Evolutionary conservation across 2,113 vertebrate species (phyloP).

Genomic region (Neolamprologus modestus): DNA sequence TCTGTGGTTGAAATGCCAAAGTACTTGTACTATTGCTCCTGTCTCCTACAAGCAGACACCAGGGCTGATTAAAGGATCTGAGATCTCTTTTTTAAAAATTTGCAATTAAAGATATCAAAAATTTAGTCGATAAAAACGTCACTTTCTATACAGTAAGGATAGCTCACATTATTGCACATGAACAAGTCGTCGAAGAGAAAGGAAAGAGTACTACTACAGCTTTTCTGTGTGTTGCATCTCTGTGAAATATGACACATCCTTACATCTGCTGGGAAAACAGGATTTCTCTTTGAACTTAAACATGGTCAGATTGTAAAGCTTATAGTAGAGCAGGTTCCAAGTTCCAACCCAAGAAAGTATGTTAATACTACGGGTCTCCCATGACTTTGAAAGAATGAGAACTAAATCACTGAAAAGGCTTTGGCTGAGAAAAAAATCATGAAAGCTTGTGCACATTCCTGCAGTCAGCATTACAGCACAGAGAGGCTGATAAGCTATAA

Average conservation of each 20-base stretch:
- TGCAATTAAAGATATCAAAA: background rate
- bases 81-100: background rate
- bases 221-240: background rate
- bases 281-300: background rate
- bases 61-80: background rate
- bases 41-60: background rate
- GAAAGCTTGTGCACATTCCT: background rate
- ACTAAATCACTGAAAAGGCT: slow-evolving; percentile 19
- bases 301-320: background rate
- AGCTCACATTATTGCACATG: background rate
- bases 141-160: background rate
- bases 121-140: background rate
- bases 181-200: background rate
- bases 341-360: slow-evolving; percentile 15
- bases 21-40: background rate
- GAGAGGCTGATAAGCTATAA: background rate
- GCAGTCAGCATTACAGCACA: background rate
- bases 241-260: background rate
- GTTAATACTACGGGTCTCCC: slow-evolving; percentile 26
- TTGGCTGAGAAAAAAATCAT: background rate
- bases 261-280: background rate
- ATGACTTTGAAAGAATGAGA: slow-evolving; percentile 33
- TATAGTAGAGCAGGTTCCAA: background rate
- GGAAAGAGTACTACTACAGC: background rate
- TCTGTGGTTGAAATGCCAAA: background rate